Evolutionary conservation across 1,140 invertebrate species (phyloP), one percentile per base, ranked within the genome.

Genomic region (Trichomalopsis sarcophagae): DNA sequence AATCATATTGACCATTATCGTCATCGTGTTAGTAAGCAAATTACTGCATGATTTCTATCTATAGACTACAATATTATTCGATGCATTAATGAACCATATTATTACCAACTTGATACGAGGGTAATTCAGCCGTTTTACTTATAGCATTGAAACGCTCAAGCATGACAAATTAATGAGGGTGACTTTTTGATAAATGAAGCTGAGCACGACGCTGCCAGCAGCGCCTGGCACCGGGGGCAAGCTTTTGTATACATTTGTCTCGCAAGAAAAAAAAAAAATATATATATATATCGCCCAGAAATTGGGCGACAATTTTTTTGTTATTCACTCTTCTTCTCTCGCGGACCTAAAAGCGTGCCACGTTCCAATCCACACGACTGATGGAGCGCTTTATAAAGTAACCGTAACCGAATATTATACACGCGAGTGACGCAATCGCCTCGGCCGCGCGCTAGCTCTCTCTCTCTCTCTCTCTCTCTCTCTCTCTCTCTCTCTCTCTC

Each of bases 401-500:
- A 81, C 84, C 84, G 84, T 85, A 85, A 85, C 84, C 71, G 73
- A 81, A 85, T 85, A 85, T 85, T 82, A 85, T 78, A 85, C 84
- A 71, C 84, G 68, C 74, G 74, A 82, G 75, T 85, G 84, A 85
- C 80, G 84, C 80, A 85, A 85, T 82, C 79, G 68, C 50, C 14
- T 36, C 62, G 55, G 27, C 27, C 9, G 55, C n/a, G 40, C 36
- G 11, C 23, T 2, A 30, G 7, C 40, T 84, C 79, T 79, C n/a
- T 78, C 66, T 86, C 27, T 71, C n/a, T 69, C 74, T 75, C 30
- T 66, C 66, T 78, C 55, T n/a, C 30, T 66, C 55, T 47, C 10
- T 66, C 75, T 55, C 55, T 68, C 55, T 79, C n/a, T 84, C 76
- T 27, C 23, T 69, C 44, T 27, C 27, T 27, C 27, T 27, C 27